These are phyloP conservation scores for Psilopsiagon aurifrons DNA, from an alignment of 2,113 vertebrate genomes.

Conservation along the genomic window DNA sequence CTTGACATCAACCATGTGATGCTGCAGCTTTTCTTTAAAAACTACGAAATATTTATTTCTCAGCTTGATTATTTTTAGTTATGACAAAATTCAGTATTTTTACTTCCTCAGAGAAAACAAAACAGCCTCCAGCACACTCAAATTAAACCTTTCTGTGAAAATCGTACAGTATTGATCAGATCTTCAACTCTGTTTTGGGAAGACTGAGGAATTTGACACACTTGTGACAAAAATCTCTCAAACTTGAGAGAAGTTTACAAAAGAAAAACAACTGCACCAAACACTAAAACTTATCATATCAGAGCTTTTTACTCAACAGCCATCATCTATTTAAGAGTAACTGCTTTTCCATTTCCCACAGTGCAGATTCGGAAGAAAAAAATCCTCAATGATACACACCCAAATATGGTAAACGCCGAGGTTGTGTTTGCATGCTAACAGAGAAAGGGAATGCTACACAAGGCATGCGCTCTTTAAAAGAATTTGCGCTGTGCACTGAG, in stretches of 20 bases:
- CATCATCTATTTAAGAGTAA: background rate
- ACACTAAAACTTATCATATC: background rate
- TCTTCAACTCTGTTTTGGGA: background rate
- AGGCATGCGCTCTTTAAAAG: background rate
- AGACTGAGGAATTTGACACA: background rate
- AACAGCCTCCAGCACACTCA: background rate
- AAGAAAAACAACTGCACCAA: background rate
- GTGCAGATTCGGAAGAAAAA: background rate
- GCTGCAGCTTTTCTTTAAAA: background rate
- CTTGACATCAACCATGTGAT: background rate
- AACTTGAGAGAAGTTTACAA: background rate
- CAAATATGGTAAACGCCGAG: conserved; percentile 61
- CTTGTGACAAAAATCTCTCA: no score
- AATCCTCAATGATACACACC: background rate
- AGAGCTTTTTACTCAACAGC: background rate
- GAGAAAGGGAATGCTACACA: background rate
- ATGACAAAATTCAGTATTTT: fast-evolving
- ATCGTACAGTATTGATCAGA: background rate
- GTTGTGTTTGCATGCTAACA: background rate
- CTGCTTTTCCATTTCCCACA: background rate
- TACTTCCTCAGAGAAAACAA: background rate
- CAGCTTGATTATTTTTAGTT: background rate
- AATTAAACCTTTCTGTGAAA: background rate
- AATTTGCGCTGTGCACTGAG: background rate
- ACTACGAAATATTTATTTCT: background rate